Base-by-base conservation (phyloP, 1,140 invertebrate species). In the Pollicipes pollicipes region DNA sequence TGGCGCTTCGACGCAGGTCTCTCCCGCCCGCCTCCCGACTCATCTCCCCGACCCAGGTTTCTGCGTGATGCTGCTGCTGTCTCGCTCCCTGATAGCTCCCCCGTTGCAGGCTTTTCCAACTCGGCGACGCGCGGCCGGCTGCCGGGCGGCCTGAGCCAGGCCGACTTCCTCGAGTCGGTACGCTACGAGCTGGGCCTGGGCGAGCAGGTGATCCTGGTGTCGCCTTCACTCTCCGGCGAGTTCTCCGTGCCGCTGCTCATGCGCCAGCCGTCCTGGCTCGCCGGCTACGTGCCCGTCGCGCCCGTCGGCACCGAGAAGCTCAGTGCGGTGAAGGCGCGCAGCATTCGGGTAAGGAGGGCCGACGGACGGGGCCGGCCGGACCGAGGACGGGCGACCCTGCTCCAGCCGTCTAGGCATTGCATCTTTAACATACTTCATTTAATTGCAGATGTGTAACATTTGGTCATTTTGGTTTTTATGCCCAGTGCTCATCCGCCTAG, bases 151-250 rank as follows among this genome's bases (percentile, higher is more conserved):
- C 27, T 66, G 64, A 21, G 10, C n/a, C 35, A 31, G 69, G 30
- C 69, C n/a, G 30, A 70, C 3, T 70, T 70, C 30, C 31, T 70
- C 16, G 28, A 31, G 64, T 28, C 45, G 17, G 45, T 70, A 21
- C 16, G 29, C 0, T 30, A 2, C 29, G 64, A 70, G 32, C 30
- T 70, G 3, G 30, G 29, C 21, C 29, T 70, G 29, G 64, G 45
- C 27, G 29, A 70, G 8, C 69, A 30, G 28, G 64, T 66, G 30
- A 37, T 73, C 17, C 31, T 73, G 63, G 73, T 73, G 35, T 71
- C 73, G 10, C 73, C 73, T 45, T 73, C 73, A n/a, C 69, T 71
- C 63, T 73, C 73, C 45, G 73, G 73, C n/a, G 70, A 70, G 27
- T 73, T 66, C 66, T 71, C 73, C 4, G 69, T 73, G 37, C 73